Evolutionary conservation across 2,113 vertebrate genomes (phyloP), one percentile per base, ranked within the genome.

Genomic region (Cololabis saira): DNA sequence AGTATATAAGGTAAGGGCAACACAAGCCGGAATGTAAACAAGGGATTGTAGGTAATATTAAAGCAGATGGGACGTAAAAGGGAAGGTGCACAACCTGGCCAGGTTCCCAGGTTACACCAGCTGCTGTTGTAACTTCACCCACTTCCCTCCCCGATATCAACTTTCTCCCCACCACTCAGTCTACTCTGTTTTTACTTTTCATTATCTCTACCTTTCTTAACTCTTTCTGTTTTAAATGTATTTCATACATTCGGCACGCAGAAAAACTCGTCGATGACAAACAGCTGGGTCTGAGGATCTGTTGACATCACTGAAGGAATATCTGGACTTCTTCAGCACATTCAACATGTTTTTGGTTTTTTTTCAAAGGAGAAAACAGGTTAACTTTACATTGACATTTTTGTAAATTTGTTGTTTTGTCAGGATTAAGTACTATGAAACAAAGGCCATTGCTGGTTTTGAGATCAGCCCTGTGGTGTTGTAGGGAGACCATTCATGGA

Each of bases 51-150:
- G 76, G 74, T 77, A 67, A 80, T 76, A 70, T 61, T 67, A 83
- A 86, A 86, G 67, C 84, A 88, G 83, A 90, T 86, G 83, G 80
- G 82, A 83, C 75, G 82, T 87, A 83, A 86, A 82, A 79, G 82
- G 73, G 80, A 75, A 61, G 81, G 71, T 86, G 80, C 59, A 82
- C 78, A 71, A 77, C 78, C 76, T 85, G 87, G 92, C 90, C 62
- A 58, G 81, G 80, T 81, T 92, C 93, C 90, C 91, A 74, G 83
- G 90, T 93, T 83, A 66, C 74, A 87, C 90, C 96, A 95, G 95
- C 94, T 96, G 95, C 91, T 91, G 88, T 85, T 79, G 79, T 93
- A 91, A 87, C 88, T 93, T 88, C 92, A 94, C 88, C 33, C 33
- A 37, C 33, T 37, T 37, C 33, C 5, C 33, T 27, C 93, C 93